Percentiles rank a stretch among this genome's conserved stretches.
Evolutionary conservation across 2,888 invertebrate species (phyloP).

Genomic region (Andrena hattorfiana): DNA sequence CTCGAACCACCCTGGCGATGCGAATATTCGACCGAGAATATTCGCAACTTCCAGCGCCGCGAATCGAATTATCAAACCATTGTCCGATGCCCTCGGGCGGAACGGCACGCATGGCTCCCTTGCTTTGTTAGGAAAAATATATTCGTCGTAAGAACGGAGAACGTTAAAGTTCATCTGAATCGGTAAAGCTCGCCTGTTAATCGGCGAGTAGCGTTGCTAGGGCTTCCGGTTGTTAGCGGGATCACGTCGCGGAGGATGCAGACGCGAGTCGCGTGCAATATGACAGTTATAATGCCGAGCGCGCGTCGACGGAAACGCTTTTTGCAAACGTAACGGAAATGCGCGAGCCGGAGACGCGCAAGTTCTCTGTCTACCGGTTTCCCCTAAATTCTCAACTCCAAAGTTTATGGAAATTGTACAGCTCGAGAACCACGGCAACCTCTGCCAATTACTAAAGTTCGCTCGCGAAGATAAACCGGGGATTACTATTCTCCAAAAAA

Average conservation of each 20-base stretch:
- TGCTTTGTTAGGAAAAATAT: constrained; percentile 27
- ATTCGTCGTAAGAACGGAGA: background rate
- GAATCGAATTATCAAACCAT: constrained; percentile 43
- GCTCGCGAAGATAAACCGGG: background rate
- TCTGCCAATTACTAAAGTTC: too few relatives aligned
- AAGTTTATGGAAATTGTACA: background rate
- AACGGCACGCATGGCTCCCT: constrained; percentile 40
- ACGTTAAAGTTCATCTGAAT: background rate
- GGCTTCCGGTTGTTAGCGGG: constrained; percentile 67
- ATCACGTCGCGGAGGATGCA: constrained; percentile 62
- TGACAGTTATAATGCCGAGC: constrained; percentile 70
- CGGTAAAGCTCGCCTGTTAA: constrained; percentile 7
- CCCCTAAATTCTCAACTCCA: background rate
- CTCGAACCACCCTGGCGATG: background rate
- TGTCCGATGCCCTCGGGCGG: constrained; percentile 40
- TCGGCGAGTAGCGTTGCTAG: constrained; percentile 40
- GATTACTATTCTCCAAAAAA: background rate
- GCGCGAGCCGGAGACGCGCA: background rate
- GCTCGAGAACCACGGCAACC: background rate
- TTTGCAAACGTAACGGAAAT: constrained; percentile 62
- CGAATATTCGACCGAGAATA: background rate
- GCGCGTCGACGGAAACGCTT: constrained; percentile 55
- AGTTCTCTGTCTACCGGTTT: background rate
- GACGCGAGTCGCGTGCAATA: constrained; percentile 66
- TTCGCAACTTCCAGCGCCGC: constrained; percentile 23